These are phyloP conservation scores for Arctopsyche grandis DNA, from an alignment of 1,140 invertebrate genomes.

Conservation along the genomic window DNA sequence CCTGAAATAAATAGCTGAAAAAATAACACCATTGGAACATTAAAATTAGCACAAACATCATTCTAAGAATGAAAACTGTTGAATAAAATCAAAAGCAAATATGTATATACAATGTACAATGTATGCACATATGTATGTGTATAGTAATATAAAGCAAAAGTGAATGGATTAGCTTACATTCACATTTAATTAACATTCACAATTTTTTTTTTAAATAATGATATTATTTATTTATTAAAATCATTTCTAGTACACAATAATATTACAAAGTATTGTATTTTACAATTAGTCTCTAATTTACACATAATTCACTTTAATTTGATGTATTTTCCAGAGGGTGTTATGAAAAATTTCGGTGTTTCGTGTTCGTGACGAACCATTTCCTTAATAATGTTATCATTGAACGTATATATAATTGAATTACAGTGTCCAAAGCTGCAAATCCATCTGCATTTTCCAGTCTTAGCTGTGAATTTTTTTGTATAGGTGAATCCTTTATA, in stretches of 20 bases:
- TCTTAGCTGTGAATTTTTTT: neutral
- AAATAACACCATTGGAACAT: neutral
- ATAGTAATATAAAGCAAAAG: too few relatives aligned
- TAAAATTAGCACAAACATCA: too few relatives aligned
- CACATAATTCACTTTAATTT: neutral
- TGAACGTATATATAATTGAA: neutral
- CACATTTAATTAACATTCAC: too few relatives aligned
- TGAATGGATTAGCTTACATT: too few relatives aligned
- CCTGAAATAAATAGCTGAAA: neutral
- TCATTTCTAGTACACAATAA: too few relatives aligned
- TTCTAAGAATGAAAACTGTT: too few relatives aligned
- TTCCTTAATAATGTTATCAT: neutral
- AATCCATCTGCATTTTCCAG: neutral
- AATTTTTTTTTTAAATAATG: too few relatives aligned
- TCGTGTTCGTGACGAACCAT: neutral
- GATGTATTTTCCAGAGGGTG: neutral
- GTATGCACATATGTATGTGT: too few relatives aligned
- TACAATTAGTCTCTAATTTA: neutral
- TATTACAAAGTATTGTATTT: too few relatives aligned
- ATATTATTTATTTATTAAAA: too few relatives aligned
- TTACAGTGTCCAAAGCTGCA: neutral
- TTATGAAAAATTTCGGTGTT: neutral
- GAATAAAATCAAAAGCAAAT: too few relatives aligned
- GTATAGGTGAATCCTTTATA: neutral
- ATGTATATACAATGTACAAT: too few relatives aligned